Evolutionary conservation across 1,140 invertebrate species (phyloP), one percentile per base, ranked within the genome.

Genomic region (Idris sp.): DNA sequence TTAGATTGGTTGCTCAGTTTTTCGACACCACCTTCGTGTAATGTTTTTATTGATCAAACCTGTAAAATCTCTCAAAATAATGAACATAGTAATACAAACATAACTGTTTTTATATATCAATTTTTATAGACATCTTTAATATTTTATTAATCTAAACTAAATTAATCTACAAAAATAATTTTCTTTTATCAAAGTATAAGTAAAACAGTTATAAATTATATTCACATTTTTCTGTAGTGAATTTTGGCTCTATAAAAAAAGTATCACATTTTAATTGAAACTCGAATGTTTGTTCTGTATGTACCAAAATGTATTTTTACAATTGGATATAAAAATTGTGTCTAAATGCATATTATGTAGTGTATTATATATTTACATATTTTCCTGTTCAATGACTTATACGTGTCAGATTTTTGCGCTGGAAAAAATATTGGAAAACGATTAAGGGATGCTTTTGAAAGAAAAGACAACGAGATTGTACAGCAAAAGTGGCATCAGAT

Each of bases 341-440:
- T n/a, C n/a, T n/a, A n/a, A 6, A 18, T 44, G 16, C 19, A 28
- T 53, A 41, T 41, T 44, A 16, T n/a, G 26, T n/a, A n/a, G 1
- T 11, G 14, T 30, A 8, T 6, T 22, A 1, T 36, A 11, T 46
- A 41, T 54, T 38, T 33, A 35, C 41, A 22, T 53, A 25, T 69
- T 71, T 71, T 61, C 33, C 49, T 35, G 41, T 41, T 71, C 56
- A 62, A 48, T 62, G 56, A 36, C 48, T 53, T 44, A 40, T 10
- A 28, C 10, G 41, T 25, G 56, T 19, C 38, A 41, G 56, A 28
- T 33, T 10, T 18, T 11, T 31, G n/a, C n/a, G 6, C 33, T 30
- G 10, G 10, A 61, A 69, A 61, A 61, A 62, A 35, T 71, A 71
- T 71, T 15, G 67, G 67, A 71, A 71, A 71, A 71, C 67, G 67